A percentile compares a stretch with the other conserved stretches of the same genome.
These are phyloP conservation scores for Trichomycterus rosablanca DNA, from an alignment of 2,113 vertebrate genomes.

Conservation along the genomic window DNA sequence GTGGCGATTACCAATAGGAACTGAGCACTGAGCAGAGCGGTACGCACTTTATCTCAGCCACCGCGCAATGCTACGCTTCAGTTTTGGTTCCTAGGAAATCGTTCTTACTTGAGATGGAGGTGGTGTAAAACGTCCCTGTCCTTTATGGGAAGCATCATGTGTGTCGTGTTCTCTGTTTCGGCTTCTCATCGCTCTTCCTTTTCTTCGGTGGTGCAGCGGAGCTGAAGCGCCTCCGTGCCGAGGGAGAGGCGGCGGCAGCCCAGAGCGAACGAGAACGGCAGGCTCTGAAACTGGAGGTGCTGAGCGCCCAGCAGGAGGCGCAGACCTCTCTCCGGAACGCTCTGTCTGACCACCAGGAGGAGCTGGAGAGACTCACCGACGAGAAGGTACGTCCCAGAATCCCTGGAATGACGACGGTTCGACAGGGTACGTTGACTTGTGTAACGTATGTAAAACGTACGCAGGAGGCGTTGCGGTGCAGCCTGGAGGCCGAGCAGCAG, in stretches of 20 bases:
- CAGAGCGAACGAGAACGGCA: conserved; percentile 72
- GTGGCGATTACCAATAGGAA: too few species aligned
- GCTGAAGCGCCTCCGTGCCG: conserved; percentile 61
- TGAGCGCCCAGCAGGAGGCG: conserved; percentile 66
- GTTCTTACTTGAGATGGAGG: too few species aligned
- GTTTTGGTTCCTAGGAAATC: too few species aligned
- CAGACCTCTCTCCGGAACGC: conserved; percentile 69
- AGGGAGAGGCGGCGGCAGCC: conserved; percentile 51
- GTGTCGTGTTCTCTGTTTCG: neutral
- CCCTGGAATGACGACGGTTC: too few species aligned
- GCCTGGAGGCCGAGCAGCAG: conserved; percentile 71
- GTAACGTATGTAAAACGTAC: too few species aligned
- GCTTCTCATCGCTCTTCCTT: neutral
- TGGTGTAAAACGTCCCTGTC: too few species aligned
- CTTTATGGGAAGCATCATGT: too few species aligned
- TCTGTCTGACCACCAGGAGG: conserved; percentile 71
- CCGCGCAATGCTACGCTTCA: too few species aligned
- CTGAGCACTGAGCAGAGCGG: too few species aligned
- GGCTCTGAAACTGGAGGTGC: conserved; percentile 62
- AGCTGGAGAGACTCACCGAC: conserved; percentile 68
- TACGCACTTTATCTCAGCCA: too few species aligned
- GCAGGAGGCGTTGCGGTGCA: conserved; percentile 71
- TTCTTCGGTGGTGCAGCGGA: conserved; percentile 68
- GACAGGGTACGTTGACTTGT: too few species aligned
- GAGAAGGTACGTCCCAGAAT: conserved; percentile 70